Evolutionary conservation across 2,113 vertebrate species (phyloP), one percentile per base, ranked within the genome.

Genomic region (Amblyopsis rosae): DNA sequence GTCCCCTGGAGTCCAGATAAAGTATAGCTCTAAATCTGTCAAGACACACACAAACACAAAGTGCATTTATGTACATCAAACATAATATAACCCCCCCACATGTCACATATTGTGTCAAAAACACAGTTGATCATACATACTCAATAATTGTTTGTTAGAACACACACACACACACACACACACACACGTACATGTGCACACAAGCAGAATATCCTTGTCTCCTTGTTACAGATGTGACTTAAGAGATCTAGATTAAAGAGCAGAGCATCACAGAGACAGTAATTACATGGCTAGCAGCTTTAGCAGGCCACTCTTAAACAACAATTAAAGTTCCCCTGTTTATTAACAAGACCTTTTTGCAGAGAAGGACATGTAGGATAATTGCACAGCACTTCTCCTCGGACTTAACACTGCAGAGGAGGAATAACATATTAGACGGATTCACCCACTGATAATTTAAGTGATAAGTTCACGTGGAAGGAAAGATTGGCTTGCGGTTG

Each of bases 271-370:
- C 4, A 6, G 47, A 65, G 65, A 45, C 62, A 73, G 75, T 73
- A 76, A 81, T 82, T 71, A 83, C 59, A 45, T 35, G 19, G 35
- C 54, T n/a, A 10, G 54, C 56, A 10, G 47, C 76, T 65, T 49
- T 15, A 35, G 33, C 49, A 17, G 35, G 33, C 46, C 51, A 8
- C 35, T 70, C 75, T 75, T 55, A 67, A 82, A 81, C 73, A 73
- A 84, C 81, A 80, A 75, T 80, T 78, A 78, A 67, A 71, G 58
- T 26, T 3, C 35, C 5, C 45, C 1, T 46, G 48, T 47, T 75
- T 54, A 56, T 54, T 35, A 45, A 1, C 12, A 69, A n/a, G 59
- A 62, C 51, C 8, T 56, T 53, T 26, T 55, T 16, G 56, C 64
- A 50, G 1, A 3, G 33, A 19, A 26, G 49, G 16, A 9, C 58